phyloP scores from a whole-genome alignment of 2,113 vertebrate species.

The Callithrix jacchus region DNA sequence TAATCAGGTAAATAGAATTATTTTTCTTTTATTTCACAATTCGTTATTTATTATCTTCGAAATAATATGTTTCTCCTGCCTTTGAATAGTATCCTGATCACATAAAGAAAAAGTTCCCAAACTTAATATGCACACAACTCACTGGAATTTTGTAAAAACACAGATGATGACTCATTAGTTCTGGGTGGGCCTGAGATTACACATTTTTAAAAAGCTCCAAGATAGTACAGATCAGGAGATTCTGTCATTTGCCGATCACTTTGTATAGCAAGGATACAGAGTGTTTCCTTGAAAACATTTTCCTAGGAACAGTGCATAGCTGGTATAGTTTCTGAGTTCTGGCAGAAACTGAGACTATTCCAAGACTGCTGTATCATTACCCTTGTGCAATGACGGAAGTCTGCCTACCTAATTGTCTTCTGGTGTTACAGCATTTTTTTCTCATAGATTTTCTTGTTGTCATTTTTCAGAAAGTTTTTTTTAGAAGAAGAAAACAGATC shows the following conservation, averaged over 20 bases:
- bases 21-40: background rate
- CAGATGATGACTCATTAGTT: no score
- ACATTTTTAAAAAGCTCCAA: background rate
- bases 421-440: background rate
- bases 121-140: background rate
- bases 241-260: no score
- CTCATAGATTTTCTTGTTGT: background rate
- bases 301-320: background rate
- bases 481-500: background rate
- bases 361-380: background rate
- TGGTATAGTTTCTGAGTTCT: background rate
- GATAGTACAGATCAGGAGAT: no score
- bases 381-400: background rate
- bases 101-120: background rate
- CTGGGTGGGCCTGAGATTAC: fast-evolving
- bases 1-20: background rate
- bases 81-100: background rate
- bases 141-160: background rate
- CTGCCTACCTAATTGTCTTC: background rate
- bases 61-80: background rate
- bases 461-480: background rate
- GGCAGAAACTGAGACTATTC: no score
- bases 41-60: background rate
- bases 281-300: background rate
- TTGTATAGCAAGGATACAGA: background rate